These are phyloP conservation scores for Epirrhoe alternata DNA, from an alignment of 2,888 invertebrate species.

Conservation along the genomic window DNA sequence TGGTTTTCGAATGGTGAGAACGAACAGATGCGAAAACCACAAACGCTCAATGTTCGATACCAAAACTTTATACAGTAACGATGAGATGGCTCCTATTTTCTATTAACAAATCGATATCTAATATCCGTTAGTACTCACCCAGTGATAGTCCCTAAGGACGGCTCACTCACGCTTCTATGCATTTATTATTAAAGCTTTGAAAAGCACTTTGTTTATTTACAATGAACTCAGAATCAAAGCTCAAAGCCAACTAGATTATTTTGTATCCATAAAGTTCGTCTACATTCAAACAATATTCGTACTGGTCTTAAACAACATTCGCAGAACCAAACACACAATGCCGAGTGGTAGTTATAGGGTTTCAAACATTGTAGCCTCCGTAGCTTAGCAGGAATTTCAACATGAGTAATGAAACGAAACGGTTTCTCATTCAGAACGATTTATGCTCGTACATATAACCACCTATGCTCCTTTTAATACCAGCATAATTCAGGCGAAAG, in stretches of 20 bases:
- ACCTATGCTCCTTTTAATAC: slow-evolving; percentile 39
- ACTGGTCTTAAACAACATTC: slow-evolving; percentile 1
- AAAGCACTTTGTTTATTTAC: slow-evolving; percentile 30
- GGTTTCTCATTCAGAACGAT: slow-evolving; percentile 39
- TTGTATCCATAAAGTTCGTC: neutral
- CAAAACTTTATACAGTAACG: neutral
- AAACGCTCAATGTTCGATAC: neutral
- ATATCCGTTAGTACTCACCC: slow-evolving; percentile 47
- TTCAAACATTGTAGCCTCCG: slow-evolving; percentile 22
- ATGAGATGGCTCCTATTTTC: neutral
- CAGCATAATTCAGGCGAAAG: slow-evolving; percentile 37
- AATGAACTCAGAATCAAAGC: slow-evolving; percentile 7
- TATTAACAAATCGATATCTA: slow-evolving; percentile 13
- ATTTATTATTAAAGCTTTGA: slow-evolving; percentile 41
- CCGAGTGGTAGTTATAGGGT: slow-evolving; percentile 1
- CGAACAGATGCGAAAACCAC: neutral
- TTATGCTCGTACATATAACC: slow-evolving; percentile 38
- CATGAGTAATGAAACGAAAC: slow-evolving; percentile 37
- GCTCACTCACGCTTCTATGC: slow-evolving; percentile 67
- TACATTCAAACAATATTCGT: slow-evolving; percentile 2
- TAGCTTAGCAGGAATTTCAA: slow-evolving; percentile 20
- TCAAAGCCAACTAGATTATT: slow-evolving; percentile 32
- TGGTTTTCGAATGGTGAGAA: neutral
- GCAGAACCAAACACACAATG: neutral
- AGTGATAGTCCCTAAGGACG: slow-evolving; percentile 63